Evolutionary conservation across 2,113 vertebrate species (phyloP).

Genomic region (Phrynosoma blainvillii): DNA sequence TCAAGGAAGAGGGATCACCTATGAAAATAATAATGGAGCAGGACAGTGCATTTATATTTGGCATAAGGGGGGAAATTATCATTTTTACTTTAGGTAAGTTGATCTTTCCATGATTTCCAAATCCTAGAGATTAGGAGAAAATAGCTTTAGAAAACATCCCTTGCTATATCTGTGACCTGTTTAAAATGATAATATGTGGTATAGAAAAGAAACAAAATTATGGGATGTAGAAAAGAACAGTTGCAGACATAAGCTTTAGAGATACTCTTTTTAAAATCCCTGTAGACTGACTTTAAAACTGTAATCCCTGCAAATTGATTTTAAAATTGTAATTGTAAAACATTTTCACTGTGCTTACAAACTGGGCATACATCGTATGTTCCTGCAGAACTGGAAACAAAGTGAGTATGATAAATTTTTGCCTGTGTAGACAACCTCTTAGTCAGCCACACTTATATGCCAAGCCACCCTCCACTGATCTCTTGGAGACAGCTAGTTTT

Average conservation of each 20-base stretch:
- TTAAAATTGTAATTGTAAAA: no score
- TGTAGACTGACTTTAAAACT: no score
- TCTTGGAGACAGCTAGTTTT: not conserved
- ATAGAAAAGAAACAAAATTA: no score
- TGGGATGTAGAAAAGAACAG: not conserved
- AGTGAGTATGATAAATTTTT: no score
- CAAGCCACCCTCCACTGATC: not conserved
- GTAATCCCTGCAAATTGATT: no score
- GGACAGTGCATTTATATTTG: not conserved
- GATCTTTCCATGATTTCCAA: not conserved
- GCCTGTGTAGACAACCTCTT: not conserved
- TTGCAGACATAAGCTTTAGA: no score
- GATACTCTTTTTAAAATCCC: no score
- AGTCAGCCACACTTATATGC: not conserved
- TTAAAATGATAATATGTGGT: not conserved
- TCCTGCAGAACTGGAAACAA: no score
- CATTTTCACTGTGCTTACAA: no score
- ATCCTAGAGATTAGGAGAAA: not conserved
- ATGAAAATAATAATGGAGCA: not conserved
- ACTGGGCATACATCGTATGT: no score
- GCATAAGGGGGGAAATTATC: not conserved
- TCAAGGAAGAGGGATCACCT: not conserved
- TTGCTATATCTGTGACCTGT: no score
- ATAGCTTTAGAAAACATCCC: not conserved
- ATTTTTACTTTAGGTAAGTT: not conserved